phyloP scores from a whole-genome alignment of 2,888 invertebrate species.

The Emmelina monodactyla region DNA sequence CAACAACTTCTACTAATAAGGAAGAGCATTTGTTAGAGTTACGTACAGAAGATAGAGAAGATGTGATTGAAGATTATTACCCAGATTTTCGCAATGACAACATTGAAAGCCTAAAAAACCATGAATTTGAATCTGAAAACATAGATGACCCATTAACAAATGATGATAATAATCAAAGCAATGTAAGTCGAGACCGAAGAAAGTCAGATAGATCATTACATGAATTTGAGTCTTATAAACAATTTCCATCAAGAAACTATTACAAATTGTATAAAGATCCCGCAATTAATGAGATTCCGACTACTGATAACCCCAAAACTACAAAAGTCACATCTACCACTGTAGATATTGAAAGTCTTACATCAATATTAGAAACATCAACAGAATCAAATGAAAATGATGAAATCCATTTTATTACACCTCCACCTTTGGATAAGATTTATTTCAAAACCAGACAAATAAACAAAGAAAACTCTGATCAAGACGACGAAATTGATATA shows the following conservation, averaged over 20 bases:
- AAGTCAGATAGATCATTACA: no score
- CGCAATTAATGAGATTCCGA: not conserved
- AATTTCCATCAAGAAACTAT: no score
- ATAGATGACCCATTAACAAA: no score
- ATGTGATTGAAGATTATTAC: slow-evolving; percentile 38
- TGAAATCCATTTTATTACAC: slow-evolving; percentile 24
- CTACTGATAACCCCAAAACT: not conserved
- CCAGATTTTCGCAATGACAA: slow-evolving; percentile 27
- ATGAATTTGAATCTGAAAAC: slow-evolving; percentile 3
- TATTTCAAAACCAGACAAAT: slow-evolving; percentile 38
- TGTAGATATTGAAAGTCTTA: no score
- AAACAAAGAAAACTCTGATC: slow-evolving; percentile 10
- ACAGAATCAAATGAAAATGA: slow-evolving; percentile 13
- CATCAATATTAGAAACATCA: not conserved
- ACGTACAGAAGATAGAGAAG: slow-evolving; percentile 13
- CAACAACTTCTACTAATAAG: no score
- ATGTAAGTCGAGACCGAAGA: not conserved
- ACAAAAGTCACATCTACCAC: not conserved
- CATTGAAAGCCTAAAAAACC: slow-evolving; percentile 7
- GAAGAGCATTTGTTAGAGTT: not conserved
- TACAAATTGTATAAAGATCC: no score
- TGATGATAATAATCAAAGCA: not conserved
- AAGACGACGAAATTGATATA: slow-evolving; percentile 21
- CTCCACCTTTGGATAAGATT: slow-evolving; percentile 31
- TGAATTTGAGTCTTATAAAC: no score